Evolutionary conservation across 2,797 vertebrate species (phyloP).

Genomic region (Crocodylus rhombifer): DNA sequence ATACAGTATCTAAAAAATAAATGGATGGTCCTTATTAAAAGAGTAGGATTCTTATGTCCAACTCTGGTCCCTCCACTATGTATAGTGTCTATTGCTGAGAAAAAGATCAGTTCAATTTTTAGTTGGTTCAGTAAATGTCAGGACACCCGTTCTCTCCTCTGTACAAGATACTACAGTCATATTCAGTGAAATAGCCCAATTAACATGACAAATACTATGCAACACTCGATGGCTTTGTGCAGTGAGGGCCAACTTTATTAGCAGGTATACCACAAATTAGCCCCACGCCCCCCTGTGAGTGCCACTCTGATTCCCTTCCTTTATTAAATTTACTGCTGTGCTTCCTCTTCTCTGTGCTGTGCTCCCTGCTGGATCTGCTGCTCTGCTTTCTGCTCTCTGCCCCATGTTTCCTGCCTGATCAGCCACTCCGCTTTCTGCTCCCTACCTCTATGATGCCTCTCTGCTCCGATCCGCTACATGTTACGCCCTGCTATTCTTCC

Average conservation of each 20-base stretch:
- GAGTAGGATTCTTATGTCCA: neutral
- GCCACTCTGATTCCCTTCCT: no score
- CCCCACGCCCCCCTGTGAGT: no score
- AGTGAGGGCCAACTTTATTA: no score
- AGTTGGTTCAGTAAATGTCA: neutral
- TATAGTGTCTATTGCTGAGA: neutral
- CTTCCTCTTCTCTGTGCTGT: no score
- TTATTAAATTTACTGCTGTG: no score
- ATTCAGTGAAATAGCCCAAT: neutral
- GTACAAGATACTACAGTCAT: neutral
- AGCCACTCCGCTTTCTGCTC: no score
- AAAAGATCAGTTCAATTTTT: neutral
- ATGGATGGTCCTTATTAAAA: neutral
- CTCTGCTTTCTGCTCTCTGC: no score
- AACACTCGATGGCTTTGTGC: neutral
- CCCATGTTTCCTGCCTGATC: no score
- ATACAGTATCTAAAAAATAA: neutral
- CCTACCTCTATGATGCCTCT: no score
- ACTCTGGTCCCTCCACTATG: neutral
- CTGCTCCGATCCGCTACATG: no score
- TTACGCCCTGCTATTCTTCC: no score
- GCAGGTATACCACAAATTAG: neutral
- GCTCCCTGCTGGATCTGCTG: no score
- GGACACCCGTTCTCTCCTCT: neutral
- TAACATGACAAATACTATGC: neutral